These are phyloP conservation scores for Notolepis coatsorum DNA, from an alignment of 2,797 vertebrate genomes.

Conservation along the genomic window DNA sequence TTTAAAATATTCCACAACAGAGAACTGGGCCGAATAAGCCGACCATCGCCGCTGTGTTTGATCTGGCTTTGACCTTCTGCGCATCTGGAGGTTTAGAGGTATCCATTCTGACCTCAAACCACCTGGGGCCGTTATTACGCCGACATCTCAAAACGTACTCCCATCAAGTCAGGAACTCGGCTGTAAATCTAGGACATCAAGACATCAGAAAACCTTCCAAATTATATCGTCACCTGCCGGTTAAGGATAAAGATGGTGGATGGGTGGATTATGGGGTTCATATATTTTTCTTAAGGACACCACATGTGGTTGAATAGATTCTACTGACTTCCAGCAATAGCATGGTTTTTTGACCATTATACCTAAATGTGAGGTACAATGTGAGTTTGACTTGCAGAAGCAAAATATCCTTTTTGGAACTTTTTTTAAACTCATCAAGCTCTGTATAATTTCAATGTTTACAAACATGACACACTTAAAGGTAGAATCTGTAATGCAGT, in stretches of 20 bases:
- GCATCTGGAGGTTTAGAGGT: conserved; percentile 63
- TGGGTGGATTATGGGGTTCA: conserved; percentile 16
- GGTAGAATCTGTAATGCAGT: too few species aligned
- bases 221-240: conserved; percentile 30
- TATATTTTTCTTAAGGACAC: conserved; percentile 7
- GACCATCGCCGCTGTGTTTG: conserved; percentile 48
- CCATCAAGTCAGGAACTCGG: conserved; percentile 22
- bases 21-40: conserved; percentile 51
- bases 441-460: too few species aligned
- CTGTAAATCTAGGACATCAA: conserved; percentile 37
- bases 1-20: too few species aligned
- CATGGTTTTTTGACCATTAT: too few species aligned
- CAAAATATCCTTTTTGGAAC: too few species aligned
- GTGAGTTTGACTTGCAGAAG: too few species aligned
- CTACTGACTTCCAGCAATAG: too few species aligned
- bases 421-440: too few species aligned
- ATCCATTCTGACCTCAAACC: conserved; percentile 43
- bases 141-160: conserved; percentile 14
- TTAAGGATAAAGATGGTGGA: conserved; percentile 6
- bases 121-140: conserved; percentile 33
- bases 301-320: conserved; percentile 12
- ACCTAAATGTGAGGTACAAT: too few species aligned
- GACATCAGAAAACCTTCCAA: conserved; percentile 11
- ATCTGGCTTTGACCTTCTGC: conserved; percentile 59
- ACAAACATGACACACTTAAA: too few species aligned